Base-by-base conservation (phyloP, 2,113 vertebrate species). In the Callocephalon fimbriatum region DNA sequence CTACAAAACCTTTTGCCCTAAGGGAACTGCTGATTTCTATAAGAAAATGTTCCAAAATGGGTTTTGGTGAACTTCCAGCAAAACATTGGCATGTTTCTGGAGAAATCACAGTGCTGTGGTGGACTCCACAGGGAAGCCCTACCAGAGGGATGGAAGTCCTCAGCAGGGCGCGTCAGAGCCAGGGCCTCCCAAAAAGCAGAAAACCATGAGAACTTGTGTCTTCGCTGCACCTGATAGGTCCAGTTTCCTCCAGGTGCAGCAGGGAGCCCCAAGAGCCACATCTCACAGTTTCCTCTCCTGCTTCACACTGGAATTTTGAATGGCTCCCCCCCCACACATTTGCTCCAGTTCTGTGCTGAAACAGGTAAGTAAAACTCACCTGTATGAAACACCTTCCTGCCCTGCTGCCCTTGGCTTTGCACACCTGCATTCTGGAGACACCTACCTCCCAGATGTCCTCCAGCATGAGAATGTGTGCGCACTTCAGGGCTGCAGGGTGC, bases 381-480 rank as follows among this genome's bases (percentile, higher is more conserved):
- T 72, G 70, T 56, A 80, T 88, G 92, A 96, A 96, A 94, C 63
- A 53, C 18, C 35, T 87, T 5, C 13, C 45, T 1, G 19, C 86
- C 82, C 90, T 83, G 23, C 65, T 88, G 85, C 59, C 97, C 90
- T 50, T 42, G 77, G 58, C 70, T 72, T 91, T 65, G 23, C 76
- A 35, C 16, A 23, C 15, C 65, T 89, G 45, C 61, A 38, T 53
- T 58, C 78, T 50, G 25, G 86, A 92, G 86, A 31, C 37, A 44
- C 38, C 72, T 42, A 2, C 56, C 80, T 86, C 92, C 84, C 89
- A 77, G 90, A 48, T 44, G 54, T 83, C 48, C 19, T 72, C 56
- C 95, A 95, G 87, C 58, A 75, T 10, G 10, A 83, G 75, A 74
- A 94, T 11, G 15, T 4, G 8, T 38, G 86, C 32, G 47, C 27